These are phyloP conservation scores for Eolophus roseicapilla DNA, from an alignment of 2,113 vertebrate species.

Conservation along the genomic window DNA sequence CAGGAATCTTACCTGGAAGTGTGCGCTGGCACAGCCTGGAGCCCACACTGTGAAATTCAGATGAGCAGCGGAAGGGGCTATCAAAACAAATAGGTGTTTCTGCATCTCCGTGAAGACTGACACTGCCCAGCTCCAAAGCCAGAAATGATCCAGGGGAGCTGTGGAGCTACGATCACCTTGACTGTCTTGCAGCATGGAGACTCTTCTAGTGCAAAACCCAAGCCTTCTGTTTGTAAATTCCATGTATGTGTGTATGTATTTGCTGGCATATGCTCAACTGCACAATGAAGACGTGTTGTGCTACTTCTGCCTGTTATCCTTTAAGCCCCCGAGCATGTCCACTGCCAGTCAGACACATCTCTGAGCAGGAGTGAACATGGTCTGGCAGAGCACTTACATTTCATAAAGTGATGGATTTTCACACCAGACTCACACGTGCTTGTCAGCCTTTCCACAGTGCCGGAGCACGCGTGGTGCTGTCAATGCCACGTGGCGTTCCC, in stretches of 20 bases:
- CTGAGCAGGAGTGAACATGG: not conserved
- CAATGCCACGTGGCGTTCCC: not conserved
- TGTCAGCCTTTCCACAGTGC: not conserved
- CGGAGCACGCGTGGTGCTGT: not conserved
- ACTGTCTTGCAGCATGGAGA: not conserved
- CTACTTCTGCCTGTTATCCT: not conserved
- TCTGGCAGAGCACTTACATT: not conserved
- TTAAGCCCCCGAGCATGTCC: not conserved
- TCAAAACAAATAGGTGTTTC: rapidly evolving
- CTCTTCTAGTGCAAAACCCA: not conserved
- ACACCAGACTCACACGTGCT: not conserved
- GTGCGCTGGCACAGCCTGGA: not conserved
- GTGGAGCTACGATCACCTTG: rapidly evolving
- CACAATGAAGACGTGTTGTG: not conserved
- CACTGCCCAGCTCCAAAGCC: not conserved
- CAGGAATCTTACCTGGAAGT: not conserved
- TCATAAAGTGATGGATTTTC: not conserved
- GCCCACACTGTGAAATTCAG: not conserved
- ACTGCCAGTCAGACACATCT: not conserved
- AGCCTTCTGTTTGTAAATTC: not conserved
- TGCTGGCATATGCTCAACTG: rapidly evolving
- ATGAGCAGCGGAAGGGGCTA: not conserved
- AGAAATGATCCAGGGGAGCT: not conserved
- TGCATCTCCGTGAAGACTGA: not conserved
- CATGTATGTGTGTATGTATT: not conserved